Conservation (phyloP, 2,888 invertebrate genomes). For the Danaus chrysippus region DNA sequence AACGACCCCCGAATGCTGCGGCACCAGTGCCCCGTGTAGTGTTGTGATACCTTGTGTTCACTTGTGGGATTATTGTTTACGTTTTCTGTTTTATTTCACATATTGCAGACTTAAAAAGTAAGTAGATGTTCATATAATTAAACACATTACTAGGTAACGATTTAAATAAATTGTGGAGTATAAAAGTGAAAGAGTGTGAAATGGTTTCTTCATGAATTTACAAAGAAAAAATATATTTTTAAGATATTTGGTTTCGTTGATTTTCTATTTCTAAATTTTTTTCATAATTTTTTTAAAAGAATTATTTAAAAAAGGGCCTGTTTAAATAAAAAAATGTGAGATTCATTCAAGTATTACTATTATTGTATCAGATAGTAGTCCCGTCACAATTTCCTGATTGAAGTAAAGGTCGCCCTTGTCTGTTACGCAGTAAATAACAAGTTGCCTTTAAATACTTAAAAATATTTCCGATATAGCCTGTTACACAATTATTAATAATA, state of each 20-base stretch:
- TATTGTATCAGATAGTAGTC: conserved; percentile 20
- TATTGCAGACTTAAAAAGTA: conserved; percentile 24
- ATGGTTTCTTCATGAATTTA: not conserved
- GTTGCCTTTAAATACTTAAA: not conserved
- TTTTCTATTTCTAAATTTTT: no score
- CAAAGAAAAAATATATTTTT: not conserved
- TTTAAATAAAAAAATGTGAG: not conserved
- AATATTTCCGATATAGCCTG: no score
- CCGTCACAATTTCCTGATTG: conserved; percentile 32
- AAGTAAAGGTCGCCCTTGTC: conserved; percentile 31
- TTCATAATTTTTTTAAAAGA: no score
- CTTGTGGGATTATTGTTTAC: conserved; percentile 38
- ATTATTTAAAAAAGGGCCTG: no score
- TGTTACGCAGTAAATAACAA: not conserved
- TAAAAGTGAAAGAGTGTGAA: not conserved
- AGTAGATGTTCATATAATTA: conserved; percentile 17
- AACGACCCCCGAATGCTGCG: conserved; percentile 58
- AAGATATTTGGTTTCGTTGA: not conserved
- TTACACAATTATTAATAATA: no score
- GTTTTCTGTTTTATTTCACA: conserved; percentile 25
- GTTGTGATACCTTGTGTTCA: conserved; percentile 46
- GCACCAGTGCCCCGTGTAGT: conserved; percentile 50
- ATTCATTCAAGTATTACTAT: conserved; percentile 16
- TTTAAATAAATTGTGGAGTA: not conserved
- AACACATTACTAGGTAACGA: not conserved